Percentiles rank a stretch among this genome's conserved stretches.
Evolutionary conservation across 30 jellyfish, hydroid and myxozoan species (phyloP).

Genomic region (Phacellophora camtschatica): DNA sequence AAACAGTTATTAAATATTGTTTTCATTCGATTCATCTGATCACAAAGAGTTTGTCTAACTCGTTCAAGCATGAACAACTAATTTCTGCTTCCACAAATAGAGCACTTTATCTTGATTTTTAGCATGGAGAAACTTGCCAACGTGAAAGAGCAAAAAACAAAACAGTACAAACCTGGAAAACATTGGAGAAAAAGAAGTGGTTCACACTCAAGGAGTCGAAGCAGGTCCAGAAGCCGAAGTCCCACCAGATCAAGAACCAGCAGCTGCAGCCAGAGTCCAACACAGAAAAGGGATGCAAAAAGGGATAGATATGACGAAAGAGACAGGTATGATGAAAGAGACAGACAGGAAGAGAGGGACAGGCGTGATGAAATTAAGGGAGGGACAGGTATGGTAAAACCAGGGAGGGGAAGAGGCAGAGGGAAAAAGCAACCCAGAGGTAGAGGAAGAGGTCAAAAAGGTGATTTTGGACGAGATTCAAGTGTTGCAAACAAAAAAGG

Average conservation of each 20-base stretch:
- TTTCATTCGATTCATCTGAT: too few relatives aligned
- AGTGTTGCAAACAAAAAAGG: conserved; percentile 18
- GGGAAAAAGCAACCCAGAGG: conserved; percentile 55
- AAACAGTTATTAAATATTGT: too few relatives aligned
- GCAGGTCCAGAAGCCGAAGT: conserved; percentile 19
- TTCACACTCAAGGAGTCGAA: not conserved
- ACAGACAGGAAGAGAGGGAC: not conserved
- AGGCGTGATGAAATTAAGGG: conserved; percentile 28
- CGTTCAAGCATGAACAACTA: too few relatives aligned
- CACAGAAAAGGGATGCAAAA: not conserved
- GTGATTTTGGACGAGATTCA: not conserved
- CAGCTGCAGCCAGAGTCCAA: conserved; percentile 30
- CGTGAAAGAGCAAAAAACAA: not conserved
- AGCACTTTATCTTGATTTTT: too few relatives aligned
- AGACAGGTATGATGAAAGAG: not conserved
- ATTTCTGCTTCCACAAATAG: too few relatives aligned
- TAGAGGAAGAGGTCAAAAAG: conserved; percentile 37
- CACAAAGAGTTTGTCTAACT: too few relatives aligned
- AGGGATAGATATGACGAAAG: not conserved
- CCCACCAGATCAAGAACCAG: conserved; percentile 41
- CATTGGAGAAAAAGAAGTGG: conserved; percentile 1
- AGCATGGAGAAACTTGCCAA: not conserved
- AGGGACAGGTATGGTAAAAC: conserved; percentile 31
- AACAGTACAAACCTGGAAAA: not conserved
- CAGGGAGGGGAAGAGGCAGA: conserved; percentile 39